Percentiles rank a stretch among this genome's conserved stretches.
Conservation (phyloP, 2,113 vertebrate species). For the Kryptolebias marmoratus region DNA sequence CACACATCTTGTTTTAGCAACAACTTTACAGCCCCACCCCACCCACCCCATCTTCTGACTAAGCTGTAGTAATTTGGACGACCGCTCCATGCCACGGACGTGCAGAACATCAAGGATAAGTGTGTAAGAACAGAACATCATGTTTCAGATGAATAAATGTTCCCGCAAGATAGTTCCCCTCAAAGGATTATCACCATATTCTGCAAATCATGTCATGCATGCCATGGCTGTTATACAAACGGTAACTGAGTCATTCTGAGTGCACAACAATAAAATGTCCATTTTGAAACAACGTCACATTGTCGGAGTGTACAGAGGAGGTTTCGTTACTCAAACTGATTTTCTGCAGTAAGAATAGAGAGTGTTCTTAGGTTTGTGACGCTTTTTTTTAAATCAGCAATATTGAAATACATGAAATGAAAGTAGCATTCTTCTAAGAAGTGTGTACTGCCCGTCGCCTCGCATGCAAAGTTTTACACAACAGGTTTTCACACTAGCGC, state of each 20-base stretch:
- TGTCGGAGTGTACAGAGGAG: no score
- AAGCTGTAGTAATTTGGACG: constrained; percentile 4
- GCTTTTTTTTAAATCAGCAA: no score
- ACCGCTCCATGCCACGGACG: neutral
- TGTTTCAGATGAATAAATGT: constrained; percentile 13
- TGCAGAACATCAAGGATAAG: neutral
- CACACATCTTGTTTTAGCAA: constrained; percentile 31
- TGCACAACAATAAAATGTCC: neutral
- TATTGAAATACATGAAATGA: no score
- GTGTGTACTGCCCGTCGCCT: no score
- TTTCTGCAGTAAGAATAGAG: no score
- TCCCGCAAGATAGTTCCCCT: constrained; percentile 15
- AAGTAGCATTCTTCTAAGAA: no score
- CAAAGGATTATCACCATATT: constrained; percentile 20
- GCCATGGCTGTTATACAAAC: neutral
- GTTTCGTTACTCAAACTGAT: no score
- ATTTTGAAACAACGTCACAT: neutral
- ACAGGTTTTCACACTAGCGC: no score
- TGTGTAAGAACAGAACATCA: neutral
- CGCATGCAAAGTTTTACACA: no score
- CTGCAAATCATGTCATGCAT: constrained; percentile 3
- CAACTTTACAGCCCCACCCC: constrained; percentile 17
- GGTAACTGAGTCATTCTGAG: neutral
- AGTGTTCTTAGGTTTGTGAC: no score
- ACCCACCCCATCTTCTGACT: neutral